Conservation (phyloP, 2,888 invertebrate genomes). For the Meteorus colon region DNA sequence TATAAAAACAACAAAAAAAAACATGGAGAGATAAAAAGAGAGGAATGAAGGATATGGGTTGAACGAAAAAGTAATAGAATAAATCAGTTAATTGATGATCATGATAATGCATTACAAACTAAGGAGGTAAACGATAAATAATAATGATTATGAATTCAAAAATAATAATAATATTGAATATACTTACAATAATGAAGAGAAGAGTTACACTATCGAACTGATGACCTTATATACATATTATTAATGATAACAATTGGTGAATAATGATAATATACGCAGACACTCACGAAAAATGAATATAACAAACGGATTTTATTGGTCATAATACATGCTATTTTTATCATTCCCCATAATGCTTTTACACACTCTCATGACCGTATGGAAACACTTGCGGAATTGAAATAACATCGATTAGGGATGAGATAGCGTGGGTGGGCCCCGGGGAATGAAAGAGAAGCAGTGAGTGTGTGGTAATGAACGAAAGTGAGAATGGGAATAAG, state of each 20-base stretch:
- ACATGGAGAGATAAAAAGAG: conserved; percentile 53
- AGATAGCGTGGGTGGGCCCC: too few species aligned
- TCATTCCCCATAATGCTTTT: conserved; percentile 48
- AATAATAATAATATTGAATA: conserved; percentile 54
- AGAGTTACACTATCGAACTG: conserved; percentile 53
- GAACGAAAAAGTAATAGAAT: conserved; percentile 43
- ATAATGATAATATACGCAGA: conserved; percentile 57
- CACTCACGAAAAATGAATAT: conserved; percentile 50
- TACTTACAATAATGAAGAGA: conserved; percentile 50
- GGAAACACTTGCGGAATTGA: conserved; percentile 35
- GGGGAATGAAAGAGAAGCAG: too few species aligned
- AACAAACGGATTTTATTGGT: conserved; percentile 45
- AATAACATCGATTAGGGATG: conserved; percentile 2
- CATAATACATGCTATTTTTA: conserved; percentile 49
- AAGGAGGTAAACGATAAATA: conserved; percentile 52
- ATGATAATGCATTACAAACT: conserved; percentile 52
- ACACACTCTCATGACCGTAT: conserved; percentile 39
- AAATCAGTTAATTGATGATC: conserved; percentile 55
- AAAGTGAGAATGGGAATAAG: too few species aligned
- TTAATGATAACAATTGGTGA: conserved; percentile 59
- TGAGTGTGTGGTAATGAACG: too few species aligned
- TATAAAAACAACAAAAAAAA: conserved; percentile 36
- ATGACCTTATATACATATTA: conserved; percentile 60
- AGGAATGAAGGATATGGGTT: conserved; percentile 47
- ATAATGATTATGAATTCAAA: conserved; percentile 53